Conservation (phyloP, 2,888 invertebrate genomes). For the Epinotia bilunana region DNA sequence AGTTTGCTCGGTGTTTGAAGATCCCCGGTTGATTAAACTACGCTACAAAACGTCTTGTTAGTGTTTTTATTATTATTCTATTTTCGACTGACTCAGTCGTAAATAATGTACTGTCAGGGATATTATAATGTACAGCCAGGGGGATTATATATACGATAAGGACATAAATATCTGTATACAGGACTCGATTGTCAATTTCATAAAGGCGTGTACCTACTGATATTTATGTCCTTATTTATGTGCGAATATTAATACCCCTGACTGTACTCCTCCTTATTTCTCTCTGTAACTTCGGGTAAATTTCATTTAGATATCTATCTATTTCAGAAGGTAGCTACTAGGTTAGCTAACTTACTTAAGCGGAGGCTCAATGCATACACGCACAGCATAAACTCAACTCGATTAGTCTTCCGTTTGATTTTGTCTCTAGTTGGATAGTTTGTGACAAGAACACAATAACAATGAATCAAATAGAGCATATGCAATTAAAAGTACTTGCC, state of each 20-base stretch:
- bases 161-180: no score
- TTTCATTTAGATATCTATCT: neutral
- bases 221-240: no score
- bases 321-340: constrained; percentile 4
- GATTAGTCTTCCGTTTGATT: constrained; percentile 13
- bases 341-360: neutral
- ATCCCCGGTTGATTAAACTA: constrained; percentile 16
- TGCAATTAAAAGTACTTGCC: neutral
- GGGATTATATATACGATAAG: no score
- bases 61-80: neutral
- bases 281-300: constrained; percentile 3
- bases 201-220: no score
- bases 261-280: neutral
- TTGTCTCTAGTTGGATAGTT: constrained; percentile 10
- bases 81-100: neutral
- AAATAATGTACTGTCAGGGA: neutral
- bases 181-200: no score
- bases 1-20: constrained; percentile 1
- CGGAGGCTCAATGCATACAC: neutral
- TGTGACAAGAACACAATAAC: constrained; percentile 5
- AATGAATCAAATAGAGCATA: neutral
- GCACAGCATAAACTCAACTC: constrained; percentile 1
- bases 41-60: neutral
- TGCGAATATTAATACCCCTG: no score
- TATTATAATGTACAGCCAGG: neutral